A percentile compares a stretch with the other conserved stretches of the same genome.
Conservation (phyloP, 1,140 invertebrate species). For the Gonioctena quinquepunctata region DNA sequence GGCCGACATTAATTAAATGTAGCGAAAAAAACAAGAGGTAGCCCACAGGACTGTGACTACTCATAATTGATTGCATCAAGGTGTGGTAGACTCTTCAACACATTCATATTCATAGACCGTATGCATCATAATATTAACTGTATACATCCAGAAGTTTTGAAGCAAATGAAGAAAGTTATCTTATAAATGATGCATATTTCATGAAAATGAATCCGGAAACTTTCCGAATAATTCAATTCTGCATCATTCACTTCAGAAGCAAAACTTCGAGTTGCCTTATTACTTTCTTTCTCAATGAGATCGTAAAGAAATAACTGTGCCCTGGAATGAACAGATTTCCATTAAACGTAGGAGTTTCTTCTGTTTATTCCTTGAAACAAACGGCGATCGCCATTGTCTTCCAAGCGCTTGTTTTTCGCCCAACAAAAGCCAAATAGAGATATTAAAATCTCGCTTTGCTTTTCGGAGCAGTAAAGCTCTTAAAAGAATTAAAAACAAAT, state of each 20-base stretch:
- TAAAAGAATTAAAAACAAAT: slow-evolving; percentile 21
- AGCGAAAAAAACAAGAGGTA: no score
- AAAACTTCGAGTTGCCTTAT: not conserved
- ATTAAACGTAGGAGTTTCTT: not conserved
- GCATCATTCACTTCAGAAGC: not conserved
- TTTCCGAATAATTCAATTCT: not conserved
- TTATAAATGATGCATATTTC: not conserved
- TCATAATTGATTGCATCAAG: no score
- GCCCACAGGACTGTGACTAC: no score
- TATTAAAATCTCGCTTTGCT: slow-evolving; percentile 16
- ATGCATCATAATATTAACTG: no score
- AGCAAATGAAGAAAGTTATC: not conserved
- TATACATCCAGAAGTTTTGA: no score
- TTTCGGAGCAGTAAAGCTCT: slow-evolving; percentile 5
- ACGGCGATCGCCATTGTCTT: not conserved
- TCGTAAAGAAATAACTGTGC: not conserved
- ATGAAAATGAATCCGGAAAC: not conserved
- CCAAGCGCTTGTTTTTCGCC: not conserved
- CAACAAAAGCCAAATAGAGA: slow-evolving; percentile 13
- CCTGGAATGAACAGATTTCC: not conserved
- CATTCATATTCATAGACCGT: no score
- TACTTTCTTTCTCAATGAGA: not conserved
- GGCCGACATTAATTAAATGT: no score
- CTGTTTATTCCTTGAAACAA: not conserved
- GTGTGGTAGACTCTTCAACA: no score